phyloP scores from a whole-genome alignment of 2,888 invertebrate species.

The Exocentrus adspersus region DNA sequence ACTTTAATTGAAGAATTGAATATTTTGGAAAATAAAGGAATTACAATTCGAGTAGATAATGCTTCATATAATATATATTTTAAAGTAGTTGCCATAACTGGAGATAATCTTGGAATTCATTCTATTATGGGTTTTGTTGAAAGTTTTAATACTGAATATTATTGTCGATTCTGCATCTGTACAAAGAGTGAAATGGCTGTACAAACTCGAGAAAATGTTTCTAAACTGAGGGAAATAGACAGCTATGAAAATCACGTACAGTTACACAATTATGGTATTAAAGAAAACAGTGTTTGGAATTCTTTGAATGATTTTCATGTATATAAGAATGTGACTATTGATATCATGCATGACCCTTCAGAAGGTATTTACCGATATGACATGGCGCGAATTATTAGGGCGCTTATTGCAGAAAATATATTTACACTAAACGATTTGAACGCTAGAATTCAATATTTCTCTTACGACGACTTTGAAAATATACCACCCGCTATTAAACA shows the following conservation, averaged over 20 bases:
- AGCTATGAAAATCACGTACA: slow-evolving; percentile 23
- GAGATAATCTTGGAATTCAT: slow-evolving; percentile 39
- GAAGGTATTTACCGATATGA: slow-evolving; percentile 50
- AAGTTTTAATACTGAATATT: slow-evolving; percentile 44
- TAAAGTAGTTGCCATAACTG: slow-evolving; percentile 22
- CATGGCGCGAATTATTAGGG: slow-evolving; percentile 47
- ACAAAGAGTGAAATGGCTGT: background rate
- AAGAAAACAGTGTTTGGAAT: slow-evolving; percentile 49
- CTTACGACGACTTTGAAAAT: slow-evolving; percentile 38
- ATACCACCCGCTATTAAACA: slow-evolving; percentile 40
- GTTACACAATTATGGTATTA: slow-evolving; percentile 32
- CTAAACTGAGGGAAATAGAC: background rate
- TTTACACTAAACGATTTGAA: slow-evolving; percentile 37
- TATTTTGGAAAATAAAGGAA: background rate
- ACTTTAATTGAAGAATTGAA: background rate
- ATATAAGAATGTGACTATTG: slow-evolving; percentile 49
- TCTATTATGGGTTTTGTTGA: slow-evolving; percentile 41
- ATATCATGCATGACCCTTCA: slow-evolving; percentile 54
- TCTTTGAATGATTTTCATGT: slow-evolving; percentile 47
- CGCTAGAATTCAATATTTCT: slow-evolving; percentile 41
- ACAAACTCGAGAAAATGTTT: slow-evolving; percentile 9
- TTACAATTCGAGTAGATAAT: background rate
- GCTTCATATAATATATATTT: slow-evolving; percentile 25
- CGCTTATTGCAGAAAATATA: slow-evolving; percentile 34
- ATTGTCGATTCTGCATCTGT: slow-evolving; percentile 44